Base-by-base conservation (phyloP, 2,888 invertebrate genomes). In the Gasteruption jaculator region DNA sequence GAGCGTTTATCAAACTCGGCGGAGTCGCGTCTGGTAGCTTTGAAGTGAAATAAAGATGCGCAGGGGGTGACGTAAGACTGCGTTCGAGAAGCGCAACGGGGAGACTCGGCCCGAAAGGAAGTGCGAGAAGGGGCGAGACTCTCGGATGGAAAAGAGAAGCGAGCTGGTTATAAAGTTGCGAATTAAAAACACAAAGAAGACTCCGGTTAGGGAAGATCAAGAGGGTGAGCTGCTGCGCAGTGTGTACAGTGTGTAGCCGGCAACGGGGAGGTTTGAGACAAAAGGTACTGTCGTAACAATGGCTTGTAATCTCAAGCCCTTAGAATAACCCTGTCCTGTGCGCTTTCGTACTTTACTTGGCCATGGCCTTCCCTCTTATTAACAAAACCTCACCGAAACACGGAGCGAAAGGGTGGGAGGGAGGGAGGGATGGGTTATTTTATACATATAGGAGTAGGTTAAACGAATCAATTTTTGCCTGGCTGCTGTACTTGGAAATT, bases 231-330 rank as follows among this genome's bases (percentile, higher is more conserved):
- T 11, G 39, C 19, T 37, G 29, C 38, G 35, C 29, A 25, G 31
- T 16, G 16, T 33, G 12, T n/a, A n/a, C n/a, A n/a, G n/a, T n/a
- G n/a, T n/a, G 11, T 20, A 43, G 45, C 32, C 36, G 48, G 39
- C 53, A 50, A 57, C 54, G 60, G 54, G 59, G 57, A 54, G 57
- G 57, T 60, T 59, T 63, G 67, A 67, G 69, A 69, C 66, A 69
- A 67, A 67, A 65, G 65, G 60, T 54, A 57, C 57, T 53, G 50
- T 52, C 47, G 58, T 58, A 65, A 69, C 69, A 69, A 69, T 68
- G 57, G 63, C 61, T 63, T 65, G 68, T 69, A 69, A 69, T 69
- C 69, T 69, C 62, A 56, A 63, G 57, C 61, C 64, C 64, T 63
- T 64, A 57, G 59, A 62, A 64, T 58, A 58, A 59, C 54, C 54